Base-by-base conservation (phyloP, 2,797 vertebrate genomes). In the Crenichthys baileyi region DNA sequence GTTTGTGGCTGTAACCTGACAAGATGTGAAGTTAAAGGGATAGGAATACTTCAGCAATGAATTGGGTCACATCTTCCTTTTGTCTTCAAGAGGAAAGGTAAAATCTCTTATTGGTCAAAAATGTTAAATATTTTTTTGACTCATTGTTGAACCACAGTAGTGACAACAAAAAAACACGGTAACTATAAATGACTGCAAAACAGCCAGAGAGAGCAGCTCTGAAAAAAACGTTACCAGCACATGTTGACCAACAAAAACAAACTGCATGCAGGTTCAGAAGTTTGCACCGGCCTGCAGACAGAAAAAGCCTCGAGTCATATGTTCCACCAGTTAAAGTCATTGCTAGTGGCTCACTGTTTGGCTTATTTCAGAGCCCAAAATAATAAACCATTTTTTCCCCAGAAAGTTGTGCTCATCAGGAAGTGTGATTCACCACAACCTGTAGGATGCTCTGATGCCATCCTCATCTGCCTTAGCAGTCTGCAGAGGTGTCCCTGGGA, bases 401-500 rank as follows among this genome's bases (percentile, higher is more conserved):
- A 24, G 46, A 51, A 76, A 76, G 74, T 67, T 36, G 7, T 51
- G 22, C 50, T 51, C 8, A 53, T 55, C 63, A 53, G 22, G 20
- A 68, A 60, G 63, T 55, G 65, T 68, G 24, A 48, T 20, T 76
- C 48, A 41, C 48, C 48, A 9, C 75, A 77, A 36, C 39, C 65
- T 70, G 39, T 60, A 29, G 67, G 76, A 77, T 58, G n/a, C 39
- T 29, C 36, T 26, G 12, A 58, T 58, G 44, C 20, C 18, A 13
- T 15, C 18, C 46, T 26, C 53, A 29, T 15, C 53, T 31, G 75
- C 67, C 4, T 39, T 70, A 24, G 60, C 67, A 26, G 36, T 67
- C 74, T 67, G 61, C 61, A 77, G 65, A 56, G 67, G 9, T 71
- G 53, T 50, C 58, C 68, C 68, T 71, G 68, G 53, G 76, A 77